Conservation (phyloP, 2,888 invertebrate species). For the Baccha elongata region DNA sequence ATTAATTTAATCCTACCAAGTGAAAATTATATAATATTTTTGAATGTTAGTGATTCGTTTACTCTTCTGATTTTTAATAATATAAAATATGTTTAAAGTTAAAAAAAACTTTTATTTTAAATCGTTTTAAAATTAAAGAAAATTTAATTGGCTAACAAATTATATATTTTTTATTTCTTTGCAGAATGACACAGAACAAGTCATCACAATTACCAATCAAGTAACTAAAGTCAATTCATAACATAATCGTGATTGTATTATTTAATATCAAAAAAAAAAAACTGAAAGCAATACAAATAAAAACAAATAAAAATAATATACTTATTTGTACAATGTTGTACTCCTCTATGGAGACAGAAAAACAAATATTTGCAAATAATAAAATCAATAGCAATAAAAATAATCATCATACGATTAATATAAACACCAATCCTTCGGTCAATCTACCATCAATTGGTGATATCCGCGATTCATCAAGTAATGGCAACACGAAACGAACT, state of each 20-base stretch:
- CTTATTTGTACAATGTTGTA: conserved; percentile 61
- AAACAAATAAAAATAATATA: not conserved
- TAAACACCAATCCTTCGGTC: conserved; percentile 53
- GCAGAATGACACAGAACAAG: not conserved
- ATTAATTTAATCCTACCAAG: too few species aligned
- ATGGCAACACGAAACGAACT: conserved; percentile 62
- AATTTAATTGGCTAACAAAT: too few species aligned
- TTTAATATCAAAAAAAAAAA: not conserved
- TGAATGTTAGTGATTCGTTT: too few species aligned
- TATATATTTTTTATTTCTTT: not conserved
- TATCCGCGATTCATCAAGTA: conserved; percentile 55
- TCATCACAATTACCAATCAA: not conserved
- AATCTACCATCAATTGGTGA: conserved; percentile 44
- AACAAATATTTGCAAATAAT: conserved; percentile 50
- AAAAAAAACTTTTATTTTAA: too few species aligned
- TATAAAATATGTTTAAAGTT: too few species aligned
- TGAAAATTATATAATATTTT: too few species aligned
- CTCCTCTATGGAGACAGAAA: conserved; percentile 67
- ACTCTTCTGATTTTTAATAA: too few species aligned
- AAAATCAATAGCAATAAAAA: conserved; percentile 31
- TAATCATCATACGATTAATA: conserved; percentile 48
- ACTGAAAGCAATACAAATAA: not conserved
- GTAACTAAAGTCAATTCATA: conserved; percentile 10
- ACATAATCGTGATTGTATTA: conserved; percentile 5
- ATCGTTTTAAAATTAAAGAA: too few species aligned